Evolutionary conservation across 2,113 vertebrate genomes (phyloP).

Genomic region (Amphiprion ocellaris): DNA sequence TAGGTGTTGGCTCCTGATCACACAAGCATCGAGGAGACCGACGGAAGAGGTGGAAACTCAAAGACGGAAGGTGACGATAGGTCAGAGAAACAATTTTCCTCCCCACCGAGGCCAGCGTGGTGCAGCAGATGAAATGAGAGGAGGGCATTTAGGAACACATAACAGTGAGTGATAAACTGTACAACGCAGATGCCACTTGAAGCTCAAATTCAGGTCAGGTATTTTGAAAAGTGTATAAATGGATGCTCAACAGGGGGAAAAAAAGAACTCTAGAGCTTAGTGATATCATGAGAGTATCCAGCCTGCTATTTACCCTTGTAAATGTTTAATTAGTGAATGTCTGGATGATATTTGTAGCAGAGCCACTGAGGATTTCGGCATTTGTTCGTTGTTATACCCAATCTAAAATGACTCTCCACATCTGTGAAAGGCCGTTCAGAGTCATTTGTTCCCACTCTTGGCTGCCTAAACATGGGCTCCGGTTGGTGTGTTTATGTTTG

Average conservation of each 20-base stretch:
- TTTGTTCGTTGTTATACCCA: neutral
- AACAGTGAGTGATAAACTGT: neutral
- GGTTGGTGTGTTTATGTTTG: constrained; percentile 56
- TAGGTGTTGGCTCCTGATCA: neutral
- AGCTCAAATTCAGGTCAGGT: constrained; percentile 1
- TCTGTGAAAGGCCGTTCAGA: neutral
- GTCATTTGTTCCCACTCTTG: constrained; percentile 19
- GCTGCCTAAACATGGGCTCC: constrained; percentile 36
- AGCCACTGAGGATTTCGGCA: neutral
- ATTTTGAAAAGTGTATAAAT: neutral
- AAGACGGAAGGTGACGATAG: constrained; percentile 6
- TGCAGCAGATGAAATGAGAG: neutral
- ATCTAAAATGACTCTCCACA: neutral
- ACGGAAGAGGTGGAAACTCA: constrained; percentile 22
- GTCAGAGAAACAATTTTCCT: constrained; percentile 17
- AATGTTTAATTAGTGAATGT: neutral
- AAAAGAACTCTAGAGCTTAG: neutral
- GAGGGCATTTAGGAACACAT: neutral
- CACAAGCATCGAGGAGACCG: neutral
- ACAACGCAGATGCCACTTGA: neutral
- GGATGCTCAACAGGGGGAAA: neutral
- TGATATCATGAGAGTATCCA: neutral
- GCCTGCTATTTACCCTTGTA: neutral
- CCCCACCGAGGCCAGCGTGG: neutral
- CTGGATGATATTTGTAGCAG: neutral